These are phyloP conservation scores for Eleutherodactylus coqui DNA, from an alignment of 2,797 vertebrate genomes.

Conservation along the genomic window DNA sequence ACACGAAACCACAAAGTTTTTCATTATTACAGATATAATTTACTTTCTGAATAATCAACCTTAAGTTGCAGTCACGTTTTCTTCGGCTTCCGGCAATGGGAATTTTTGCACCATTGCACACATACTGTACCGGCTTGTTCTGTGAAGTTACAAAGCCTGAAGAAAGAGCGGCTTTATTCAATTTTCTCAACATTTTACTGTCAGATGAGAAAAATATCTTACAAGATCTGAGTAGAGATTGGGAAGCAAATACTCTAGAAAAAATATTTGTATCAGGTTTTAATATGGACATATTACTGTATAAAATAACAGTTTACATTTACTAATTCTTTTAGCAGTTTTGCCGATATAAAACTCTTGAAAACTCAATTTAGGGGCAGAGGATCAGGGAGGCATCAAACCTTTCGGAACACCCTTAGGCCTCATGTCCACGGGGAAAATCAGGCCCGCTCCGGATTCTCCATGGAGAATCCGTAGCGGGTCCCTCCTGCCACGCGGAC, in stretches of 20 bases:
- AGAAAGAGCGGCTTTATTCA: constrained; percentile 31
- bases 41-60: constrained; percentile 45
- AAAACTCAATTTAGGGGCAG: no score
- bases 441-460: no score
- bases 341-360: no score
- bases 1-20: constrained; percentile 22
- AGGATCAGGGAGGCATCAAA: no score
- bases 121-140: constrained; percentile 39
- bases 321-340: no score
- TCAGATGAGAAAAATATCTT: constrained; percentile 1
- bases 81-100: constrained; percentile 12
- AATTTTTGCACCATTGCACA: constrained; percentile 44
- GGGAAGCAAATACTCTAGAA: background rate
- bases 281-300: no score
- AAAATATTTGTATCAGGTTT: no score
- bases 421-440: no score
- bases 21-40: constrained; percentile 47
- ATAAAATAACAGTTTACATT: no score
- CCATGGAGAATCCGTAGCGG: no score
- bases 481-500: no score
- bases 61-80: constrained; percentile 41
- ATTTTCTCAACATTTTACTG: constrained; percentile 12
- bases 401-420: no score
- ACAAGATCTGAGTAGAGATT: background rate
- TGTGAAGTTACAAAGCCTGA: constrained; percentile 37